Base-by-base conservation (phyloP, 2,797 vertebrate species). In the Girardinus metallicus region DNA sequence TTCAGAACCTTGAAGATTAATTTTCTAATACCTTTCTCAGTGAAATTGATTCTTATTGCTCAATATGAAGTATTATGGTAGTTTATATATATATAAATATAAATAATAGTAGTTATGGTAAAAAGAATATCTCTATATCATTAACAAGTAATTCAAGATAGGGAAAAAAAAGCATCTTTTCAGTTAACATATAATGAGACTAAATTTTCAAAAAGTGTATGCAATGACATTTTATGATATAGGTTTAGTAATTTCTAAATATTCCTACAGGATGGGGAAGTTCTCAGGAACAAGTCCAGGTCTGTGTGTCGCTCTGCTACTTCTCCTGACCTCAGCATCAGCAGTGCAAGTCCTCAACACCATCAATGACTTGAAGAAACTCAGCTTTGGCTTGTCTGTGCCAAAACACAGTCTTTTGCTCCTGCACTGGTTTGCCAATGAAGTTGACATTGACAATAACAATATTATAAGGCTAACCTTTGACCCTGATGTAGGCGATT, bases 381-480 rank as follows among this genome's bases (percentile, higher is more conserved):
- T 94, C 8, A 3, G 82, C 78, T 93, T 91, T 34, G 92, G 75
- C 1, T 4, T 16, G 1, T 73, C 81, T 0, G 89, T 94, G 26
- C 90, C 90, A 21, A 81, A 23, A 1, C 88, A 94, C 86, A 90
- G 81, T 79, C 87, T 94, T 15, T 1, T 92, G 57, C 82, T 94
- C 77, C 92, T 94, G 43, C 71, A 94, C 81, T 95, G 93, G 94
- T 93, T 94, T 78, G 87, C 92, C n/a, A 90, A 88, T 75, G 31
- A 0, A 3, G 16, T 94, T 16, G 1, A 89, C 0, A 83, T 92
- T 0, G 55, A 92, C 68, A 77, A 80, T 3, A 86, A 88, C 2
- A 2, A 86, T 5, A 3, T 57, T 9, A 79, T 93, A 55, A 0
- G 13, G 21, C 51, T 92, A 74, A 89, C 55, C 13, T 95, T 95